A percentile compares a stretch with the other conserved stretches of the same genome.
phyloP scores from a whole-genome alignment of 53 echinoderm and acorn worm species.

The Zoroaster sp. region DNA sequence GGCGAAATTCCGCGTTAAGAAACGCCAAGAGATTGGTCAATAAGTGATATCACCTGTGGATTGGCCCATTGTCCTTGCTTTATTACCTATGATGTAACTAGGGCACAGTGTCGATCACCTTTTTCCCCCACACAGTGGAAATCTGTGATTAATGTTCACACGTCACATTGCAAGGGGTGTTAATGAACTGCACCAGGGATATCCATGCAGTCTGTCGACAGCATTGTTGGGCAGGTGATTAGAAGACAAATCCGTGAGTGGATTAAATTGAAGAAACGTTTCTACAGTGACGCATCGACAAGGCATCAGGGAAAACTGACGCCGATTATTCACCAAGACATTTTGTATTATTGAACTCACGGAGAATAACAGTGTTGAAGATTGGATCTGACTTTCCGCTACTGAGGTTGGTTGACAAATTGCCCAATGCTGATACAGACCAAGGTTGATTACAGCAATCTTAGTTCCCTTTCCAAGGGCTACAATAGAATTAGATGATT shows the following conservation, averaged over 20 bases:
- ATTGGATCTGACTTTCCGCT: neutral
- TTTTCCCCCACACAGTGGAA: neutral
- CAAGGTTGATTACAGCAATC: no score
- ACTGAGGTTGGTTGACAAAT: no score
- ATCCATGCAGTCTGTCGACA: neutral
- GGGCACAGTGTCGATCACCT: conserved; percentile 5
- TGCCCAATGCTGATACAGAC: no score
- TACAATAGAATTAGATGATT: no score
- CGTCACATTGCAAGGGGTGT: neutral
- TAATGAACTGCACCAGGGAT: conserved; percentile 15
- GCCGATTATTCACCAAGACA: neutral
- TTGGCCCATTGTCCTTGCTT: no score
- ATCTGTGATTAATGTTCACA: conserved; percentile 19
- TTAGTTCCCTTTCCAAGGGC: no score
- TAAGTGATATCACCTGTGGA: no score
- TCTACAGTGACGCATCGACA: neutral
- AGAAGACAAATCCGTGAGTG: neutral
- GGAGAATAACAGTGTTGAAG: neutral
- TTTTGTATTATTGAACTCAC: neutral
- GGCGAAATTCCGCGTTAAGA: no score
- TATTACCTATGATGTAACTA: neutral
- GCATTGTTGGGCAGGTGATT: neutral
- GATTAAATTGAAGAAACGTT: conserved; percentile 31
- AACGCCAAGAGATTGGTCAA: no score
- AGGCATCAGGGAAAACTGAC: neutral